A percentile compares a stretch with the other conserved stretches of the same genome.
Evolutionary conservation across 2,888 invertebrate genomes (phyloP).

Genomic region (Cephus nigrinus): DNA sequence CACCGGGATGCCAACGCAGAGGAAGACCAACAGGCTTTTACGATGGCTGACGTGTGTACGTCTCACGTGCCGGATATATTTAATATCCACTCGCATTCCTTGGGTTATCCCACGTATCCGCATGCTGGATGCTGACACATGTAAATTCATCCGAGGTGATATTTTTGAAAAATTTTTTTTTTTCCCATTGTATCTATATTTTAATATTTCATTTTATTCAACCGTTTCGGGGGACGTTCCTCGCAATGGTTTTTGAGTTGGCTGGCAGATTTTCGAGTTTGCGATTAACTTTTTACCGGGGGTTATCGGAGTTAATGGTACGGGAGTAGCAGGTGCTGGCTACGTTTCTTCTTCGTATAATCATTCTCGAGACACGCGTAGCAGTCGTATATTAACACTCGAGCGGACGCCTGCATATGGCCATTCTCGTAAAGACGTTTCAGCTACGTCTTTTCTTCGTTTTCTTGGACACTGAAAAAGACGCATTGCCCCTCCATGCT

Average conservation of each 20-base stretch:
- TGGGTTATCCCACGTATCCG: neutral
- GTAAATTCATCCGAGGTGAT: neutral
- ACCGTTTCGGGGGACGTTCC: neutral
- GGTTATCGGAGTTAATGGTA: neutral
- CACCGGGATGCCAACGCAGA: neutral
- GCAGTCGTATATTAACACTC: neutral
- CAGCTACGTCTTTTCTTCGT: neutral
- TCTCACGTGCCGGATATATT: neutral
- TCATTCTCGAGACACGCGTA: neutral
- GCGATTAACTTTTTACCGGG: neutral
- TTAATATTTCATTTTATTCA: neutral
- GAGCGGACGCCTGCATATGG: neutral
- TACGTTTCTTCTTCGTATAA: neutral
- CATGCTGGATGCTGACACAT: neutral
- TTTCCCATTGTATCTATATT: neutral
- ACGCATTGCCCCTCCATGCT: neutral
- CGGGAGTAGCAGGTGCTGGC: neutral
- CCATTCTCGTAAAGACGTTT: neutral
- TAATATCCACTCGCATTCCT: neutral
- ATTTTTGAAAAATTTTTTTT: neutral
- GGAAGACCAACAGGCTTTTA: constrained; percentile 4
- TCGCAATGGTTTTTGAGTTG: neutral
- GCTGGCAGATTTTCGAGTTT: neutral
- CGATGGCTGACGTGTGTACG: neutral
- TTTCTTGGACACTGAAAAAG: neutral